Evolutionary conservation across 2,113 vertebrate genomes (phyloP).

Genomic region (Pterocles burchelli): DNA sequence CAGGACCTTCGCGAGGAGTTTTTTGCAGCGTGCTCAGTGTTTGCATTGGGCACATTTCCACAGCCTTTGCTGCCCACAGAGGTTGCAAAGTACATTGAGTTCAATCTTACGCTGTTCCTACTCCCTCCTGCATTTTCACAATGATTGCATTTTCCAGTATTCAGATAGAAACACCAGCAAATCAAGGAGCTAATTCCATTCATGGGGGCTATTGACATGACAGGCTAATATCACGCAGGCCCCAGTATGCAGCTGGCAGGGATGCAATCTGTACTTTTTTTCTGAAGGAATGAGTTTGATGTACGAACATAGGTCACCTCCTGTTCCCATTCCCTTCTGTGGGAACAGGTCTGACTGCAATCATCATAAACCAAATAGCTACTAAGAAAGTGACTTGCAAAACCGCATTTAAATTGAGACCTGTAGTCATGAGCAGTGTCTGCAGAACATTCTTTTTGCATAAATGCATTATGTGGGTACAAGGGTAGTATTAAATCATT

Average conservation of each 20-base stretch:
- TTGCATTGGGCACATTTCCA: not conserved
- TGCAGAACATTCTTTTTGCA: not conserved
- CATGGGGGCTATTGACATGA: not conserved
- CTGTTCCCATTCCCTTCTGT: not conserved
- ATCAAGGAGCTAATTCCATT: not conserved
- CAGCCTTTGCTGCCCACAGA: not conserved
- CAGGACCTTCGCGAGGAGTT: not conserved
- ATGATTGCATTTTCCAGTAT: rapidly evolving
- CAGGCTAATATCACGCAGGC: not conserved
- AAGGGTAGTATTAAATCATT: not conserved
- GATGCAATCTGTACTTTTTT: not conserved
- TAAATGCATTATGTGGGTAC: not conserved
- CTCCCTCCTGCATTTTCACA: not conserved
- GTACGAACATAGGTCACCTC: not conserved
- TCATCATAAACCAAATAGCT: not conserved
- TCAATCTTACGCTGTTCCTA: not conserved
- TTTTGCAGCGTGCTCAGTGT: not conserved
- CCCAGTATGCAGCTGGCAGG: not conserved
- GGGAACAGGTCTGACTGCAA: not conserved
- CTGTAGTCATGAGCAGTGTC: not conserved
- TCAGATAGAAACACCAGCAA: not conserved
- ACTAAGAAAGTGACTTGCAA: not conserved
- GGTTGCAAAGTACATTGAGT: not conserved
- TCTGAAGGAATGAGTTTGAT: not conserved
- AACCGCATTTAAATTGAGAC: not conserved